These are phyloP conservation scores for Danionella dracula DNA, from an alignment of 2,797 vertebrate genomes.

Conservation along the genomic window DNA sequence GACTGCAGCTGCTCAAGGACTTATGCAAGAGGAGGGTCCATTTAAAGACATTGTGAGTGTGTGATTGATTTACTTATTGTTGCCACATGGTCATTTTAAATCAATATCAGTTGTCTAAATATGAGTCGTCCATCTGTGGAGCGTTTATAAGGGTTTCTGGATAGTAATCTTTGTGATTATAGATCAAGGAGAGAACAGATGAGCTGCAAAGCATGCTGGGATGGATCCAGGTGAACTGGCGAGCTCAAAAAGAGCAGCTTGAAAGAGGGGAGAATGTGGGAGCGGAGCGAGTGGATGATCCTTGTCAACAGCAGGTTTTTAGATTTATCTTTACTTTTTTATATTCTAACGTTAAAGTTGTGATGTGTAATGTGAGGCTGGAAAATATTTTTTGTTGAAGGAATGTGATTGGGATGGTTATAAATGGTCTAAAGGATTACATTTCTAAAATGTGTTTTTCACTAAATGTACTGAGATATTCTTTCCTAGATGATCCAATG, in stretches of 20 bases:
- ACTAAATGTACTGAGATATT: too few species aligned
- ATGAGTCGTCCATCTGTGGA: not conserved
- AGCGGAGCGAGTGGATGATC: slow-evolving; percentile 4
- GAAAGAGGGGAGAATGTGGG: slow-evolving; percentile 40
- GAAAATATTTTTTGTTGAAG: too few species aligned
- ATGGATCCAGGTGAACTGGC: slow-evolving; percentile 70
- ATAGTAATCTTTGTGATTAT: slow-evolving; percentile 5
- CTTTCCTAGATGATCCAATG: too few species aligned
- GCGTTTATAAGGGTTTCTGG: not conserved
- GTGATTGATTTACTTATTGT: slow-evolving; percentile 7
- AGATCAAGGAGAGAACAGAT: slow-evolving; percentile 72
- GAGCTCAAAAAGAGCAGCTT: slow-evolving; percentile 57
- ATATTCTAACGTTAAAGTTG: not conserved
- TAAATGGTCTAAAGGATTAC: too few species aligned
- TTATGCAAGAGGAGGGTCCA: slow-evolving; percentile 61
- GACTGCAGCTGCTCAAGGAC: slow-evolving; percentile 54
- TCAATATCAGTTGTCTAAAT: not conserved
- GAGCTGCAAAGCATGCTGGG: slow-evolving; percentile 72
- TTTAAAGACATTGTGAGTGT: slow-evolving; percentile 61
- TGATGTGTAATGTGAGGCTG: too few species aligned
- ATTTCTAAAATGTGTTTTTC: too few species aligned
- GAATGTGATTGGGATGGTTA: too few species aligned
- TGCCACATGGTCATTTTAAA: slow-evolving; percentile 3
- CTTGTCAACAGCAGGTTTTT: slow-evolving; percentile 5
- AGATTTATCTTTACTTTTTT: not conserved